phyloP scores from a whole-genome alignment of 2,797 vertebrate genomes.

The Nyctalus aviator region DNA sequence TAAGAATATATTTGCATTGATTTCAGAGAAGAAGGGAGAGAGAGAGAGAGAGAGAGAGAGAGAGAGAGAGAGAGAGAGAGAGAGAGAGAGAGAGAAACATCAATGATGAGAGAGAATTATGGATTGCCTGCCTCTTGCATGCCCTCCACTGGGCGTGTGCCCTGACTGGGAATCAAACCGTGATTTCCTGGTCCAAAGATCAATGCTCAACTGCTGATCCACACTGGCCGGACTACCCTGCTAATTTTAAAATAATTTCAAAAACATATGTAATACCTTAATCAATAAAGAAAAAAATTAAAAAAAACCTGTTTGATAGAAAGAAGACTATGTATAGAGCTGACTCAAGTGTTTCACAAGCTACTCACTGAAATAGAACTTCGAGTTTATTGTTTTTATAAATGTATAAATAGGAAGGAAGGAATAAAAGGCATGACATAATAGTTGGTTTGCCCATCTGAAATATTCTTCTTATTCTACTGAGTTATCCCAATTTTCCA shows the following conservation, averaged over 20 bases:
- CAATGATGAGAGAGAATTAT: not conserved
- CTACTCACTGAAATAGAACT: not conserved
- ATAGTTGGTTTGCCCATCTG: not conserved
- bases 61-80: not conserved
- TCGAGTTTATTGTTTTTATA: not conserved
- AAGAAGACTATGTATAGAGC: not conserved
- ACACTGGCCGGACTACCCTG: not conserved
- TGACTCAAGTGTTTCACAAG: not conserved
- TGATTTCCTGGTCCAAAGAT: not conserved
- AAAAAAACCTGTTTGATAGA: not conserved
- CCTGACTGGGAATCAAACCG: not conserved
- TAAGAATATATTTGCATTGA: not conserved
- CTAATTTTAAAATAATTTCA: not conserved
- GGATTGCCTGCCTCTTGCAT: not conserved
- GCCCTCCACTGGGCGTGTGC: not conserved
- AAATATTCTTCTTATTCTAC: not conserved
- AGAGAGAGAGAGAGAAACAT: not conserved
- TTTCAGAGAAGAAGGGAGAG: not conserved
- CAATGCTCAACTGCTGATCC: not conserved
- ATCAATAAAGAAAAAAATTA: too few relatives aligned
- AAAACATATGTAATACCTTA: not conserved
- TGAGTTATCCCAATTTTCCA: not conserved
- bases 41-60: not conserved
- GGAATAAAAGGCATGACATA: not conserved
- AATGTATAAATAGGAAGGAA: not conserved